Percentiles rank a stretch among this genome's conserved stretches.
phyloP scores from a whole-genome alignment of 2,797 vertebrate genomes.

The Hyperoplus immaculatus region DNA sequence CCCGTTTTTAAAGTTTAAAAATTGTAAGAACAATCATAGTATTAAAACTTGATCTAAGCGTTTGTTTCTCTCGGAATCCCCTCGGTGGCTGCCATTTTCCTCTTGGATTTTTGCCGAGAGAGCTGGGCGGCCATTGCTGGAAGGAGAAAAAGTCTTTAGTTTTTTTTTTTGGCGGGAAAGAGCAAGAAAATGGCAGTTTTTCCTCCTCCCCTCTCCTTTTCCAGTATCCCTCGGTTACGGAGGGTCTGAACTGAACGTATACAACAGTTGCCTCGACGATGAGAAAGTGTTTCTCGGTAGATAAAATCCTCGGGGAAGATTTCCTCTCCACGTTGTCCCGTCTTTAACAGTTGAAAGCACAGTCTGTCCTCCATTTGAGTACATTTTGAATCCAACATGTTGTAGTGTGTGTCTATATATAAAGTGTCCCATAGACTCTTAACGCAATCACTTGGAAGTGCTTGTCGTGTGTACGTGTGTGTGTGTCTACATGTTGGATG shows the following conservation, averaged over 20 bases:
- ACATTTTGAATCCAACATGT: slow-evolving; percentile 70
- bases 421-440: slow-evolving; percentile 78
- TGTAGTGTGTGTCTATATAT: slow-evolving; percentile 69
- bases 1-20: slow-evolving; percentile 88
- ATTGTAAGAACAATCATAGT: slow-evolving; percentile 87
- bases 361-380: slow-evolving; percentile 59
- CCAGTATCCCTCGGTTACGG: slow-evolving; percentile 50
- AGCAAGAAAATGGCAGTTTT: slow-evolving; percentile 83
- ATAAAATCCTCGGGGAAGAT: slow-evolving; percentile 67
- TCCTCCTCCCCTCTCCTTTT: slow-evolving; percentile 69
- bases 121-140: slow-evolving; percentile 60
- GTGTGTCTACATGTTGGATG: slow-evolving; percentile 64
- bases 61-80: slow-evolving; percentile 72
- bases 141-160: slow-evolving; percentile 67
- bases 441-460: slow-evolving; percentile 71
- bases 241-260: slow-evolving; percentile 57
- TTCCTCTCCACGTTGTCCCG: slow-evolving; percentile 53
- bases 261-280: slow-evolving; percentile 56
- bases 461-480: slow-evolving; percentile 52
- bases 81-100: slow-evolving; percentile 48
- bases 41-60: slow-evolving; percentile 86
- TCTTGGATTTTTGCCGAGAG: slow-evolving; percentile 64
- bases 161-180: slow-evolving; percentile 65
- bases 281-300: slow-evolving; percentile 67
- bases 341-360: slow-evolving; percentile 65